Evolutionary conservation across 2,797 vertebrate genomes (phyloP).

Genomic region (Liparis tanakae): DNA sequence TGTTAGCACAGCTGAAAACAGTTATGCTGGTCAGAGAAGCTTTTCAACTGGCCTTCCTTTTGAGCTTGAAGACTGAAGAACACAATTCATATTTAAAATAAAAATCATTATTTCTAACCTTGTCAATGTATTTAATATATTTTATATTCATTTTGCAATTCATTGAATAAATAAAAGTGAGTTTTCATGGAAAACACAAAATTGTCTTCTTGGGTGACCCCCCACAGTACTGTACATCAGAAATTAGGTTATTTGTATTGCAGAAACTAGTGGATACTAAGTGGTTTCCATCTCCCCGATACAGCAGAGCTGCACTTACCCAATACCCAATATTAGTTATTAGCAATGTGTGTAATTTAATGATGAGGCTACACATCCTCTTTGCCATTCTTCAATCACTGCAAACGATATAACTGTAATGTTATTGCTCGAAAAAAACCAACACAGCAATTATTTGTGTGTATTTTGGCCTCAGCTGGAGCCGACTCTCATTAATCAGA

Average conservation of each 20-base stretch:
- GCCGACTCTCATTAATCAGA: conserved; percentile 34
- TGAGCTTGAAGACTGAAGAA: too few species aligned
- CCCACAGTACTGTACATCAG: too few species aligned
- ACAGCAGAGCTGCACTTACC: neutral
- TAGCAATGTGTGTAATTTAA: neutral
- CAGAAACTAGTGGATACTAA: neutral
- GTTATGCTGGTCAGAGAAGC: too few species aligned
- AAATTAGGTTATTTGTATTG: neutral
- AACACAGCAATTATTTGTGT: neutral
- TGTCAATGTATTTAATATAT: too few species aligned
- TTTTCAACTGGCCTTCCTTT: too few species aligned
- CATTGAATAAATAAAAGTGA: too few species aligned
- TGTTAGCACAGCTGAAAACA: too few species aligned
- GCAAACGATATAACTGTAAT: neutral
- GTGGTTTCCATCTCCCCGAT: neutral
- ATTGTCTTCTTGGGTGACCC: too few species aligned
- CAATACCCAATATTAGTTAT: neutral
- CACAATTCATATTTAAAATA: too few species aligned
- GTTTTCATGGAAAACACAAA: too few species aligned
- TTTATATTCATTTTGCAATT: too few species aligned
- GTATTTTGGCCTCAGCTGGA: conserved; percentile 15
- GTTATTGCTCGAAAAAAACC: neutral
- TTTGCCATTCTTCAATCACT: conserved; percentile 5
- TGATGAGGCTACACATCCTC: neutral
- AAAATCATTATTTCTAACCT: too few species aligned